Evolutionary conservation across 1,140 invertebrate genomes (phyloP).

Genomic region (Drosophila serrata): DNA sequence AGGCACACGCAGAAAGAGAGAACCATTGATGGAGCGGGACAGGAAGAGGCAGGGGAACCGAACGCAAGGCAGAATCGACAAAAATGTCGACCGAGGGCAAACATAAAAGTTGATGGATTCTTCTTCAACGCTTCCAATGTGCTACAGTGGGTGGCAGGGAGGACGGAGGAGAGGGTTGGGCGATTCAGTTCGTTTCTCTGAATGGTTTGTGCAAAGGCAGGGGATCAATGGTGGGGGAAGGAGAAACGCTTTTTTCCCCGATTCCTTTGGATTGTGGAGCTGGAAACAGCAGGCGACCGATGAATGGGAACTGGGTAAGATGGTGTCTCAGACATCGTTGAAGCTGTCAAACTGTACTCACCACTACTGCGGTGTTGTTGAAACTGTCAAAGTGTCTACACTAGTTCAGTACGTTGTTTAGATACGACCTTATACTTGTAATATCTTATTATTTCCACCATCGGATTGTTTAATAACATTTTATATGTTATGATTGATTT

Average conservation of each 20-base stretch:
- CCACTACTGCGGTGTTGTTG: not conserved
- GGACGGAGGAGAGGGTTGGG: not conserved
- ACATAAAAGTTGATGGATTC: conserved; percentile 85
- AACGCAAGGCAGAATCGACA: conserved; percentile 72
- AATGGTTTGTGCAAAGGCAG: conserved; percentile 2
- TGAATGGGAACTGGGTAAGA: conserved; percentile 12
- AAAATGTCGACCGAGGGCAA: conserved; percentile 76
- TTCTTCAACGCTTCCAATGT: conserved; percentile 72
- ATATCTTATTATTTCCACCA: not conserved
- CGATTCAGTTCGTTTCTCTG: conserved; percentile 11
- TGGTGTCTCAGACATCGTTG: not conserved
- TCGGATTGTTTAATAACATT: not conserved
- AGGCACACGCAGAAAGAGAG: conserved; percentile 36
- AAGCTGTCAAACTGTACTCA: not conserved
- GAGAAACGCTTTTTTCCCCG: conserved; percentile 44
- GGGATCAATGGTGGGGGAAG: not conserved
- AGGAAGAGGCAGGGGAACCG: conserved; percentile 8
- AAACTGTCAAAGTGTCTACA: not conserved
- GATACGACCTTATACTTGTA: not conserved
- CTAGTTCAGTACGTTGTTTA: not conserved
- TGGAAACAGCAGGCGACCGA: conserved; percentile 16
- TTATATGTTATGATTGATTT: not conserved
- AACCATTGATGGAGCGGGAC: not conserved
- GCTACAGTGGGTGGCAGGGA: not conserved
- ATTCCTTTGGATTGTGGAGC: conserved; percentile 37